Base-by-base conservation (phyloP, 1,140 invertebrate genomes). In the Dinothrombium tinctorium region DNA sequence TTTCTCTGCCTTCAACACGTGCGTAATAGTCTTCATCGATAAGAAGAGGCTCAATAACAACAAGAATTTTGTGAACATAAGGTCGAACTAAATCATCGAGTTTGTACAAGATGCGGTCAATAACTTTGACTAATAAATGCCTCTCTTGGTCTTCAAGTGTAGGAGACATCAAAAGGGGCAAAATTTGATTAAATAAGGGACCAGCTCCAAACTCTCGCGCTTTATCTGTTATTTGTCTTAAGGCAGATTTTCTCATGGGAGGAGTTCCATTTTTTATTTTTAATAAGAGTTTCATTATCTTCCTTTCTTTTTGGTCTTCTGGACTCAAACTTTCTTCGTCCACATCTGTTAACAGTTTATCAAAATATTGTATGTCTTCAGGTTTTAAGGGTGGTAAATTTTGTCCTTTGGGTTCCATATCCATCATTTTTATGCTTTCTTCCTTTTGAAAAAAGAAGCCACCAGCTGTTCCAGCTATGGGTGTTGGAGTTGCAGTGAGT, bases 11-110 rank as follows among this genome's bases (percentile, higher is more conserved):
- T 63, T 99, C 94, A 4, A 98, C 92, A 56, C 94, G 75, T 29
- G 94, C 92, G 62, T 98, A 99, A 58, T 99, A 99, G 63, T 99
- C 94, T 69, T 99, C 94, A 59, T 99, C 94, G 58, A 99, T 99
- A 4, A 99, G 62, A 24, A 99, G 61, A 0, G 94, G 94, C 63
- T 99, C 92, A 59, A 99, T 99, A 2, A 99, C 94, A 1, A 99
- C 92, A 22, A 98, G 63, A 56, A 95, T 96, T 69, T 99, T 99
- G 62, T 99, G 92, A 2, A 99, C 94, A 56, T 98, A 99, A 0
- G 94, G 94, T 40, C 94, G 69, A 8, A 99, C 94, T 37, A 99
- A 65, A 62, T 99, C 94, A 54, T 99, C 94, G 31, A 99, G 60
- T 63, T 99, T 99, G 59, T 99, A 99, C 2, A 99, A 61, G 57